Base-by-base conservation (phyloP, 2,113 vertebrate genomes). In the Ictidomys tridecemlineatus region DNA sequence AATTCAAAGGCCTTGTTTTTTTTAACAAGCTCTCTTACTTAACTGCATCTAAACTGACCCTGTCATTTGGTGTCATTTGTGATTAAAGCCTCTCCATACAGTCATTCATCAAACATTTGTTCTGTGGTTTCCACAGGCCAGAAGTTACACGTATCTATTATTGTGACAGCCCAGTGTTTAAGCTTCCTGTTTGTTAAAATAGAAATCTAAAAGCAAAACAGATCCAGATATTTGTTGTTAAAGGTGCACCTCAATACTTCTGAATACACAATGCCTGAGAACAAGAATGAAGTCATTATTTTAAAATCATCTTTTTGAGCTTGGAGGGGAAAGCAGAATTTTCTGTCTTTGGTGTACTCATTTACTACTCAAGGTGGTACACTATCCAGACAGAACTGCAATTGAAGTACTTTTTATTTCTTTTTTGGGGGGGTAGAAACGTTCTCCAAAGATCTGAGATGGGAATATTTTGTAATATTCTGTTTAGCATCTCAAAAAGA, bases 171-270 rank as follows among this genome's bases (percentile, higher is more conserved):
- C 20, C 5, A 58, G 1, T 74, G 8, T 85, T 77, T 76, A n/a
- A 80, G 11, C 20, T 96, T 91, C 51, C 4, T 69, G n/a, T 78
- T 73, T 70, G 39, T 37, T 95, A 80, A 91, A 70, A 45, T 56
- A 91, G 82, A 95, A 91, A 56, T 28, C 91, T 8, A 58, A 97
- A 93, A 93, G 16, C 7, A 63, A 91, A 56, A 85, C 42, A 76
- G 85, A 79, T 74, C 0, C 12, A 96, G 56, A 13, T 22, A 28
- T 73, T 63, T 63, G 18, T 63, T 58, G 48, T 67, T 58, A 61
- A 42, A 93, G 72, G 45, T 28, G 28, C 17, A 88, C 28, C 17
- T 95, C 13, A 45, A 0, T 67, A 58, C 91, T 96, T 82, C 42
- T 42, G 28, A 86, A 48, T 88, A 39, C 16, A 56, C 5, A 56